Conservation (phyloP, 2,113 vertebrate species). For the Cololabis saira region DNA sequence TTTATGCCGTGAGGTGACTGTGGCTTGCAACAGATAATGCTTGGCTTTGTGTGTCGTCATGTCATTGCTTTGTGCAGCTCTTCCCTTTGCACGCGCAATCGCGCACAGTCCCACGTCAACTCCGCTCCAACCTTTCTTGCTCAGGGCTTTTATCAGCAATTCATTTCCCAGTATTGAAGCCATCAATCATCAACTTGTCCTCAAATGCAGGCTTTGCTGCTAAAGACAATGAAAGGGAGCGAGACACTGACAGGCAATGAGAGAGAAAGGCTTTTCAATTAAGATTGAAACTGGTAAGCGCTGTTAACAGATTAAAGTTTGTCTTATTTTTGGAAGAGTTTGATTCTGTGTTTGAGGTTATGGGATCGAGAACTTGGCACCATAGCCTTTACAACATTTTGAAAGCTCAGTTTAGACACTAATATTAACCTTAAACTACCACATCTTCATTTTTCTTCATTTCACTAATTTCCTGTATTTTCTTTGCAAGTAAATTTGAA, state of each 20-base stretch:
- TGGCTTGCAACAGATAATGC: constrained; percentile 35
- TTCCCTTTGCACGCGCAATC: neutral
- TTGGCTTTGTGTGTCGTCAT: constrained; percentile 41
- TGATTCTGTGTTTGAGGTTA: constrained; percentile 39
- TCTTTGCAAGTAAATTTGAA: no score
- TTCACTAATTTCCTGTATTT: neutral
- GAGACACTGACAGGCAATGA: constrained; percentile 43
- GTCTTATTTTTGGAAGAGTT: constrained; percentile 46
- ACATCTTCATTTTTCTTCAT: neutral
- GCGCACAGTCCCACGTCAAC: constrained; percentile 1
- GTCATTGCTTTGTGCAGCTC: constrained; percentile 39
- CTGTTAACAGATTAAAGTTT: constrained; percentile 64
- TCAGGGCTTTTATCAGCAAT: constrained; percentile 75
- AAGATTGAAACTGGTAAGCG: constrained; percentile 69
- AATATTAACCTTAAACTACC: neutral
- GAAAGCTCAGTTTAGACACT: constrained; percentile 6
- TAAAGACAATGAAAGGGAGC: constrained; percentile 48
- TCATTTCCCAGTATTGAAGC: constrained; percentile 74
- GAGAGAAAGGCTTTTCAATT: constrained; percentile 69
- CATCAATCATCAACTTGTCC: constrained; percentile 74
- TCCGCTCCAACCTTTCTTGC: constrained; percentile 55
- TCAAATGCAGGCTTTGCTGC: constrained; percentile 58
- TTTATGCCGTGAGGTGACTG: constrained; percentile 41
- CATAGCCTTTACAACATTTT: no score
- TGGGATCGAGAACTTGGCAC: neutral